These are phyloP conservation scores for Phrynosoma blainvillii DNA, from an alignment of 2,113 vertebrate species.

Conservation along the genomic window DNA sequence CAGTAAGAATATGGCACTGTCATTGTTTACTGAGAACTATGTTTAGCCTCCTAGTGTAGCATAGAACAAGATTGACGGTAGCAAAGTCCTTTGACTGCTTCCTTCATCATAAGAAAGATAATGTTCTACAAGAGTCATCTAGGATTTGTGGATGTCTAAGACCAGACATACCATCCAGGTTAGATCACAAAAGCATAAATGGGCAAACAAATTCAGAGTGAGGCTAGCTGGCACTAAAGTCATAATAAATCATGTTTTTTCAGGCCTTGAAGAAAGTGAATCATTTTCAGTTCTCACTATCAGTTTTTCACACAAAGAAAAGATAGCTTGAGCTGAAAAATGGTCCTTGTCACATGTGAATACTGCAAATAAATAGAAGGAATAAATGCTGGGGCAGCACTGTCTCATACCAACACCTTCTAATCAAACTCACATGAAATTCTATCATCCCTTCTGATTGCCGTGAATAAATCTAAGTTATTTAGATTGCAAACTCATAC, in stretches of 20 bases:
- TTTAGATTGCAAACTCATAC: not conserved
- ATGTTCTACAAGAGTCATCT: constrained; percentile 14
- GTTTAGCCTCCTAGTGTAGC: not conserved
- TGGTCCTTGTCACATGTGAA: not conserved
- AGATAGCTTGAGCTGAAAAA: constrained; percentile 17
- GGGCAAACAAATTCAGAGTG: constrained; percentile 11
- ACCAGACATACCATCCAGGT: not conserved
- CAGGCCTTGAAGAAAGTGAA: not conserved
- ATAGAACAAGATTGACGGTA: not conserved
- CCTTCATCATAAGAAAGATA: not conserved
- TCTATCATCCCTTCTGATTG: not conserved
- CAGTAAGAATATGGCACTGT: constrained; percentile 11
- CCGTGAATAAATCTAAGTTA: not conserved
- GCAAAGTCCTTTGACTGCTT: constrained; percentile 1
- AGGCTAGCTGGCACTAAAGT: constrained; percentile 1
- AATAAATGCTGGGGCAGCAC: not conserved
- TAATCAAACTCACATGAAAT: constrained; percentile 1
- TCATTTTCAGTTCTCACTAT: constrained; percentile 31
- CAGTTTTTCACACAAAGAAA: constrained; percentile 36
- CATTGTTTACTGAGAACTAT: not conserved
- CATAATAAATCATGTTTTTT: not conserved
- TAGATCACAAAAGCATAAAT: not conserved
- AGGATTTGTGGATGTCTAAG: not conserved
- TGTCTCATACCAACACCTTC: not conserved
- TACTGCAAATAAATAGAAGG: not conserved